Conservation (phyloP, 2,888 invertebrate species). For the Latrodectus hesperus region DNA sequence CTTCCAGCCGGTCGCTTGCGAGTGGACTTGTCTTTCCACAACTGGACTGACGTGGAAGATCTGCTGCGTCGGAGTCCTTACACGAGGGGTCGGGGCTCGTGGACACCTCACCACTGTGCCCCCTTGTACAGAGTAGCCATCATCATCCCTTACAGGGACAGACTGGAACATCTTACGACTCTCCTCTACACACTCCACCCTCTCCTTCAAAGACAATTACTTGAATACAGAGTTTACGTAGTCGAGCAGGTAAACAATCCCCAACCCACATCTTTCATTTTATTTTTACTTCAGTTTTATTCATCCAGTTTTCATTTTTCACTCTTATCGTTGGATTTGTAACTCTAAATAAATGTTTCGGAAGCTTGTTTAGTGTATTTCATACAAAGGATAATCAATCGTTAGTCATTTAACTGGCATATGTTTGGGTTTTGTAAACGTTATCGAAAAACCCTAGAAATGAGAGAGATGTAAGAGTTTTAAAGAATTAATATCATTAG, state of each 20-base stretch:
- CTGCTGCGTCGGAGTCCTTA: slow-evolving; percentile 26
- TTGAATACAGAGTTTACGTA: slow-evolving; percentile 77
- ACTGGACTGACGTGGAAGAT: slow-evolving; percentile 11
- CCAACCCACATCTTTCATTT: neutral
- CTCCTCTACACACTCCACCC: slow-evolving; percentile 77
- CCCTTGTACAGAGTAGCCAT: slow-evolving; percentile 73
- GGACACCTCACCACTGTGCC: slow-evolving; percentile 70
- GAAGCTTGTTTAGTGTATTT: too few species aligned
- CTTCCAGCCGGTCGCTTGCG: slow-evolving; percentile 53
- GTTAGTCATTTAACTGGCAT: too few species aligned
- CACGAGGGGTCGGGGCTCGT: slow-evolving; percentile 29
- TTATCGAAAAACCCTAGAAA: too few species aligned
- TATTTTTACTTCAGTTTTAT: too few species aligned
- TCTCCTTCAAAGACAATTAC: slow-evolving; percentile 77
- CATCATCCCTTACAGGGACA: slow-evolving; percentile 75
- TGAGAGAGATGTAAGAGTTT: too few species aligned
- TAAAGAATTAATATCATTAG: too few species aligned
- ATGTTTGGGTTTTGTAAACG: too few species aligned
- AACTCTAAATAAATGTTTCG: too few species aligned
- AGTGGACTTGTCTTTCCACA: slow-evolving; percentile 49
- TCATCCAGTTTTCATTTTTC: too few species aligned
- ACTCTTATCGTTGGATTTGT: too few species aligned
- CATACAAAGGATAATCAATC: too few species aligned
- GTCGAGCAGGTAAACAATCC: slow-evolving; percentile 77
- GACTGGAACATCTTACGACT: slow-evolving; percentile 76